Evolutionary conservation across 1,140 invertebrate species (phyloP).

Genomic region (Solenopsis fugax): DNA sequence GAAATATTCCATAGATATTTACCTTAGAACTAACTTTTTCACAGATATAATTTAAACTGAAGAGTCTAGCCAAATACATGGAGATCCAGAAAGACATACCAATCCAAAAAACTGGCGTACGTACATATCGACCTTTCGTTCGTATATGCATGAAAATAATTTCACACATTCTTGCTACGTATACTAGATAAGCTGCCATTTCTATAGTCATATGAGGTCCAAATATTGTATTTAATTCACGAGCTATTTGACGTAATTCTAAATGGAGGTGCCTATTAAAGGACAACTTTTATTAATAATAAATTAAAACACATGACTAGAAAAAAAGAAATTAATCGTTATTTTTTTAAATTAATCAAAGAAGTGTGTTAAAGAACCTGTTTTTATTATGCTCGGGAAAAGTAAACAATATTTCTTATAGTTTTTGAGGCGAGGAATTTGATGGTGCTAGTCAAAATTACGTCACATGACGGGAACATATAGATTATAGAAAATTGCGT

Average conservation of each 20-base stretch:
- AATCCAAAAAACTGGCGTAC: background rate
- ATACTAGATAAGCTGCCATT: background rate
- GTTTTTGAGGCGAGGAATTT: too few relatives aligned
- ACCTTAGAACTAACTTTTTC: conserved; percentile 18
- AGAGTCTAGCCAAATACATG: background rate
- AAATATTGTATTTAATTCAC: conserved; percentile 19
- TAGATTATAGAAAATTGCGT: too few relatives aligned
- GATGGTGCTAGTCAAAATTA: too few relatives aligned
- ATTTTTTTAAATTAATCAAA: too few relatives aligned
- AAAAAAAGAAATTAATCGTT: background rate
- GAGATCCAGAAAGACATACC: background rate
- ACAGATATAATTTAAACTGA: conserved; percentile 17
- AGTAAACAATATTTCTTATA: too few relatives aligned
- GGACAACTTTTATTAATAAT: background rate
- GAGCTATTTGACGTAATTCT: background rate
- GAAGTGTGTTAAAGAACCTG: too few relatives aligned
- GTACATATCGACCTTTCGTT: background rate
- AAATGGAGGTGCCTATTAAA: background rate
- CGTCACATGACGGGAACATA: too few relatives aligned
- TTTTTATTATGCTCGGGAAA: too few relatives aligned
- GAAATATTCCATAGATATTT: background rate
- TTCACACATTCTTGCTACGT: background rate
- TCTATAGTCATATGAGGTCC: background rate
- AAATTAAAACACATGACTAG: background rate
- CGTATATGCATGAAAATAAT: background rate